A percentile compares a stretch with the other conserved stretches of the same genome.
phyloP scores from a whole-genome alignment of 1,140 invertebrate genomes.

The Colletes gigas region DNA sequence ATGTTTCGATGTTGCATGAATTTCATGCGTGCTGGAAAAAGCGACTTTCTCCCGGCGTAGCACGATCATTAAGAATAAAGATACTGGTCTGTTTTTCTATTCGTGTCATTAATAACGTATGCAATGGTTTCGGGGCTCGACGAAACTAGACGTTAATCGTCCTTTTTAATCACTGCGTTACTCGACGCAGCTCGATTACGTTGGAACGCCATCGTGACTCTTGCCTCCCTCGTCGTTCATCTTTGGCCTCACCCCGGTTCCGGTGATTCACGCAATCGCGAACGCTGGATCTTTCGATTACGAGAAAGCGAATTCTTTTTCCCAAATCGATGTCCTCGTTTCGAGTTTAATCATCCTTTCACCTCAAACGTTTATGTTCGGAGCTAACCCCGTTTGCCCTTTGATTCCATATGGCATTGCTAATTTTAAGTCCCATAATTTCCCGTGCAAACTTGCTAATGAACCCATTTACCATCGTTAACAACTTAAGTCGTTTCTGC shows the following conservation, averaged over 20 bases:
- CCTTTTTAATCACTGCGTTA: constrained; percentile 17
- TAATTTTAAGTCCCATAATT: too few species aligned
- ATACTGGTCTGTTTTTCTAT: not conserved
- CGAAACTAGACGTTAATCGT: constrained; percentile 21
- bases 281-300: too few species aligned
- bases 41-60: constrained; percentile 28
- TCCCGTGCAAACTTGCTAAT: too few species aligned
- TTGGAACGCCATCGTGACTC: too few species aligned
- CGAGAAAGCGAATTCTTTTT: constrained; percentile 58
- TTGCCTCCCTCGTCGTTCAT: not conserved
- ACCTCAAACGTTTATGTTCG: constrained; percentile 5
- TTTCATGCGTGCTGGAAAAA: constrained; percentile 40
- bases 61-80: constrained; percentile 12
- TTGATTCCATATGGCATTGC: too few species aligned
- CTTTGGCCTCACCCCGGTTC: too few species aligned
- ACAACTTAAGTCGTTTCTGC: too few species aligned
- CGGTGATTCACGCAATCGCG: too few species aligned
- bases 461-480: too few species aligned
- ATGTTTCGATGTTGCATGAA: constrained; percentile 34
- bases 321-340: constrained; percentile 33
- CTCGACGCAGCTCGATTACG: not conserved
- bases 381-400: too few species aligned
- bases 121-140: not conserved
- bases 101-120: constrained; percentile 30
- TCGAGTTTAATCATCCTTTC: constrained; percentile 38